Percentiles rank a stretch among this genome's conserved stretches.
Conservation (phyloP, 2,888 invertebrate species). For the Andrena hattorfiana region DNA sequence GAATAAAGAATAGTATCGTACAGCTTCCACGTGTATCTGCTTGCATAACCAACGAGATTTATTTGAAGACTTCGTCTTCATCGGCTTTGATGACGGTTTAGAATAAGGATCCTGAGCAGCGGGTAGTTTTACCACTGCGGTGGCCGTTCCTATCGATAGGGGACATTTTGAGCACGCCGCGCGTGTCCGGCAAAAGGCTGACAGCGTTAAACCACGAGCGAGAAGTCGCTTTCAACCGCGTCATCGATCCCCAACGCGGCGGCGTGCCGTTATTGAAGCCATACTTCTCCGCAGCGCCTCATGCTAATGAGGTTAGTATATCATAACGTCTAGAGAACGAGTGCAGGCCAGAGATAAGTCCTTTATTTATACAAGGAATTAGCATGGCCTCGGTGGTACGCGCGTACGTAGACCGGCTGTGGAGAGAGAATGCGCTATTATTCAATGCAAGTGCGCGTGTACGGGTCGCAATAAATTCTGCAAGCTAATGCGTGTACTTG, state of each 20-base stretch:
- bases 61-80: too few species aligned
- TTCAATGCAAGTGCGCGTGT: constrained; percentile 46
- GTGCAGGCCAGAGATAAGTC: constrained; percentile 70
- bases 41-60: too few species aligned
- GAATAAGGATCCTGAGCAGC: background rate
- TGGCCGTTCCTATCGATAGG: background rate
- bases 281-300: constrained; percentile 51
- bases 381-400: constrained; percentile 53
- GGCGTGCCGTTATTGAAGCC: constrained; percentile 51
- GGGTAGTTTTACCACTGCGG: background rate
- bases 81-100: background rate
- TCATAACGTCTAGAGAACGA: constrained; percentile 67
- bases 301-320: constrained; percentile 70
- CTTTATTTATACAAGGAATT: constrained; percentile 71
- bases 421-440: constrained; percentile 48
- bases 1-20: too few species aligned
- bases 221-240: constrained; percentile 30
- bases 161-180: background rate
- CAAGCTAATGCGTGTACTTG: constrained; percentile 57
- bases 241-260: constrained; percentile 39
- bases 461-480: constrained; percentile 58
- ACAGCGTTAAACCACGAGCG: constrained; percentile 19
- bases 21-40: too few species aligned
- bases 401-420: background rate
- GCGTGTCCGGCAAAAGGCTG: background rate